Percentiles rank a stretch among this genome's conserved stretches.
These are phyloP conservation scores for Paradoxurus hermaphroditus DNA, from an alignment of 2,113 vertebrate genomes.

Conservation along the genomic window DNA sequence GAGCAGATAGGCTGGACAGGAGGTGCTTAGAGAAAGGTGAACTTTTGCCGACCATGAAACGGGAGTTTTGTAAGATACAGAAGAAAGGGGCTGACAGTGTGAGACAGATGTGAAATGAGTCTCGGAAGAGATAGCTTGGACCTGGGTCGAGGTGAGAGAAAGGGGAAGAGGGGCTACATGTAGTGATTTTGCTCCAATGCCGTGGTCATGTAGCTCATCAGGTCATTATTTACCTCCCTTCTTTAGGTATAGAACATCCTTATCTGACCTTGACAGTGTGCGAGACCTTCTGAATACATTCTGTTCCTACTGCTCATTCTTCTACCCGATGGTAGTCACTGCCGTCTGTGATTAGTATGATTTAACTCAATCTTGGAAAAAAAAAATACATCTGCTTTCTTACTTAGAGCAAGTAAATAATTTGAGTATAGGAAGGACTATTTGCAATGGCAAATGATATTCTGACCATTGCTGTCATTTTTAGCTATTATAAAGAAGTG, in stretches of 20 bases:
- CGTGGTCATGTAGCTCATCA: no score
- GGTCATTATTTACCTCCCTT: background rate
- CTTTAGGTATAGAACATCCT: no score
- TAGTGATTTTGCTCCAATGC: background rate
- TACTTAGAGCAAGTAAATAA: background rate
- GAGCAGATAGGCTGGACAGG: background rate
- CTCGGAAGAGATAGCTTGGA: background rate
- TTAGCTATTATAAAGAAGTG: background rate
- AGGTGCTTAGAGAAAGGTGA: background rate
- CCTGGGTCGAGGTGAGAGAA: background rate
- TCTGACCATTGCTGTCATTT: background rate
- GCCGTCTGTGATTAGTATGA: background rate
- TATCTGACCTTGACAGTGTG: background rate
- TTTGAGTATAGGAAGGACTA: background rate
- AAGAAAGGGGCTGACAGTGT: background rate
- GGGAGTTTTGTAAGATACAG: background rate
- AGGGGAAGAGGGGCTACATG: no score
- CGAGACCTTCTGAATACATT: background rate
- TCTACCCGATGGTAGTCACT: background rate
- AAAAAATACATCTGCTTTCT: background rate
- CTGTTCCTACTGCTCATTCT: background rate
- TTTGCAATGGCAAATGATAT: background rate
- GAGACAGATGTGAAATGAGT: background rate
- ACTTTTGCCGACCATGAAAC: background rate
- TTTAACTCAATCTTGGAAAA: background rate